Conservation (phyloP, 2,113 vertebrate genomes). For the Gadus macrocephalus region DNA sequence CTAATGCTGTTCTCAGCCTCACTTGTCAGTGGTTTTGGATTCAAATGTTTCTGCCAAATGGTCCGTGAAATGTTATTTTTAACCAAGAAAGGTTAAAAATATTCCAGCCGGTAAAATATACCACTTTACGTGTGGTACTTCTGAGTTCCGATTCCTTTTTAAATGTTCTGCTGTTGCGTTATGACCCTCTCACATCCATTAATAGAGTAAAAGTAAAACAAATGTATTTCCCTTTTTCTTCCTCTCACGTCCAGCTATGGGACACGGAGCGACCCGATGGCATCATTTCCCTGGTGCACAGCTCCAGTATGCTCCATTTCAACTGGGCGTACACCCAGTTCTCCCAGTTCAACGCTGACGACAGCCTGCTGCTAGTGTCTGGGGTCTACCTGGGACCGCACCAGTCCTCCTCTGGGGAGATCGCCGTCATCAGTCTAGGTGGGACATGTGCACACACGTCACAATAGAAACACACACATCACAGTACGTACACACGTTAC, state of each 20-base stretch:
- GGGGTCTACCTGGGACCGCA: conserved; percentile 93
- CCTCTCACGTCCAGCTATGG: conserved; percentile 77
- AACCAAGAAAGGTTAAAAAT: no score
- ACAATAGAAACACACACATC: background rate
- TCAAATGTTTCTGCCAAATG: background rate
- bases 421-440: conserved; percentile 94
- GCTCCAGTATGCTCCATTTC: conserved; percentile 90
- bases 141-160: no score
- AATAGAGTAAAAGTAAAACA: no score
- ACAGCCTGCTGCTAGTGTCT: conserved; percentile 90
- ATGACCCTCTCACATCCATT: no score
- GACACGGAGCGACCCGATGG: conserved; percentile 79
- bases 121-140: no score
- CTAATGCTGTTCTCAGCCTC: background rate
- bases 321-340: conserved; percentile 99
- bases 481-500: background rate
- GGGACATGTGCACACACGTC: conserved; percentile 16
- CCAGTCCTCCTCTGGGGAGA: conserved; percentile 89
- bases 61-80: no score
- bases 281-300: conserved; percentile 86
- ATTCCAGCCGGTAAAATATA: background rate
- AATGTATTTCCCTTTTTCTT: background rate
- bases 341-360: conserved; percentile 95
- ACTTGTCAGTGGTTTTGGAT: background rate
- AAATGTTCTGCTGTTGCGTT: no score